A percentile compares a stretch with the other conserved stretches of the same genome.
These are phyloP conservation scores for Rhinolophus sinicus DNA, from an alignment of 2,113 vertebrate genomes.

Conservation along the genomic window DNA sequence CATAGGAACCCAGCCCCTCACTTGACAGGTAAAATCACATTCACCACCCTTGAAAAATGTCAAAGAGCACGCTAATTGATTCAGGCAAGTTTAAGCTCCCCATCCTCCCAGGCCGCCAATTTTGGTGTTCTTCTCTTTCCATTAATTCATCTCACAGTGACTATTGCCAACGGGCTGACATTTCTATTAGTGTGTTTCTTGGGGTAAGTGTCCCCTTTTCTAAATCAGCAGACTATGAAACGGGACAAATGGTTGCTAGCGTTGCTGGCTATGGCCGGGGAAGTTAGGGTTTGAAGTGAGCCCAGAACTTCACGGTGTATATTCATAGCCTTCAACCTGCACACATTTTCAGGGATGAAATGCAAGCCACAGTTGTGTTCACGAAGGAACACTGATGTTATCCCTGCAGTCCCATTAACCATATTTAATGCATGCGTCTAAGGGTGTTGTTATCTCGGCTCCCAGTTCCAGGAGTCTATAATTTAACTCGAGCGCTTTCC, in stretches of 20 bases:
- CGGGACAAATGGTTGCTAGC: fast-evolving
- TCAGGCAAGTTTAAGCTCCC: not conserved
- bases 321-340: not conserved
- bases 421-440: conserved; percentile 67
- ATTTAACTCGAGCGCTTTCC: conserved; percentile 73
- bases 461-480: conserved; percentile 68
- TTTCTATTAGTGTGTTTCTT: not conserved
- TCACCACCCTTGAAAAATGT: not conserved
- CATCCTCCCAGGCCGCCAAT: not conserved
- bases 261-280: not conserved
- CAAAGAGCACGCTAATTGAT: fast-evolving
- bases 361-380: not conserved
- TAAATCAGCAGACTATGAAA: not conserved
- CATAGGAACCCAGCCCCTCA: fast-evolving
- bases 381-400: not conserved
- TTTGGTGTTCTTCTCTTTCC: not conserved
- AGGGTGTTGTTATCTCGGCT: conserved; percentile 76
- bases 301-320: not conserved
- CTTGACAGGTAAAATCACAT: not conserved
- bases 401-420: conserved; percentile 67
- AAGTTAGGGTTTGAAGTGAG: fast-evolving
- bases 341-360: conserved; percentile 17
- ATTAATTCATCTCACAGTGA: not conserved
- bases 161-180: not conserved
- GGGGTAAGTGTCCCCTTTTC: not conserved